Evolutionary conservation across 1,140 invertebrate genomes (phyloP), one percentile per base, ranked within the genome.

Genomic region (Zaprionus taronus): DNA sequence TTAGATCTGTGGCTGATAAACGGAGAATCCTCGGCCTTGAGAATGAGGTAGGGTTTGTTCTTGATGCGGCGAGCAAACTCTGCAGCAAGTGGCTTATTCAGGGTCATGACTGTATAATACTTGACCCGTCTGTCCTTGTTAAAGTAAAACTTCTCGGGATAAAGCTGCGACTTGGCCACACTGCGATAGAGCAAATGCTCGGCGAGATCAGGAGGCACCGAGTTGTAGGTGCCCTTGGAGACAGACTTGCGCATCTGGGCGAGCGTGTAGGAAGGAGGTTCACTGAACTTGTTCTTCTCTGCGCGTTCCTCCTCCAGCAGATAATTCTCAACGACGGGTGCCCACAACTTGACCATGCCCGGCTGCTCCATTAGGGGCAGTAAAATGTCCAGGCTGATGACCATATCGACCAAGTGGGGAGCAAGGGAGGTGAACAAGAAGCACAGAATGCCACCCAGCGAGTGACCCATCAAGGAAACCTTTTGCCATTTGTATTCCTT

Each of bases 401-500:
- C 91, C 78, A 94, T 94, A 60, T 96, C 94, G 0, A 95, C 93
- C 4, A 94, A 92, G 11, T 95, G 87, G 0, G 95, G 95, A 75
- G 93, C 95, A 0, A 94, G 68, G 15, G 93, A 87, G 0, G 95
- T 92, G 77, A 94, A 96, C 9, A 93, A 86, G 74, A 94, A 95
- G 26, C 82, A 83, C 2, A 94, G 87, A 20, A 94, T 94, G n/a
- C 94, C 94, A 22, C 96, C 95, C 92, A 96, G 92, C 0, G 95
- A 96, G 77, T 96, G 96, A 15, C 94, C 94, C 69, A 96, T 80
- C 15, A 96, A 73, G 5, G 95, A 95, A 9, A 96, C 92, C 93
- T 95, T 95, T 2, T 94, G 87, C 96, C 96, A 96, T 58, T 94
- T 94, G 76, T 96, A 95, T 71, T 96, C 93, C 58, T 95, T 93